phyloP scores from a whole-genome alignment of 2,797 vertebrate genomes.

The Poeciliopsis paucimaculata region DNA sequence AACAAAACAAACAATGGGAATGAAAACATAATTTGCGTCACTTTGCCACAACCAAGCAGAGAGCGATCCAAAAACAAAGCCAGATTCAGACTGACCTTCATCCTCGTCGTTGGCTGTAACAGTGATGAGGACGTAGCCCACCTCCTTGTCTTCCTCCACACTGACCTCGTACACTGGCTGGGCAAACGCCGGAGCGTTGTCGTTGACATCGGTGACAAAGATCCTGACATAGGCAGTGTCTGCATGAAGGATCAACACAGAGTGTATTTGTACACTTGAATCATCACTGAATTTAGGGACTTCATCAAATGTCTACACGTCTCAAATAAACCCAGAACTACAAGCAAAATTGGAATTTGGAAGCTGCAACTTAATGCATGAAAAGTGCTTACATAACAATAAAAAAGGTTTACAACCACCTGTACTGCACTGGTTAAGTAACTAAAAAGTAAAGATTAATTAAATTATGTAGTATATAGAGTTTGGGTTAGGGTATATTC shows the following conservation, averaged over 20 bases:
- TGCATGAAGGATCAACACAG: constrained; percentile 34
- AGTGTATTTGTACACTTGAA: neutral
- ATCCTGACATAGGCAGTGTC: constrained; percentile 89
- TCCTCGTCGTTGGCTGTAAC: constrained; percentile 89
- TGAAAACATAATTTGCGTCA: neutral
- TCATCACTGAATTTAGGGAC: neutral
- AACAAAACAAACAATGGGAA: neutral
- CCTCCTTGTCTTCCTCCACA: constrained; percentile 88
- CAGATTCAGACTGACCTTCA: constrained; percentile 80
- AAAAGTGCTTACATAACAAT: neutral
- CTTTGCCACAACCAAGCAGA: neutral
- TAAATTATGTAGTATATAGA: neutral
- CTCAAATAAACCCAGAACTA: neutral
- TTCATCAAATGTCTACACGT: neutral
- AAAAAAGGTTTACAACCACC: neutral
- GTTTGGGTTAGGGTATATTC: neutral
- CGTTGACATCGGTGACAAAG: constrained; percentile 89
- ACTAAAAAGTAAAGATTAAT: neutral
- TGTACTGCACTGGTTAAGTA: neutral
- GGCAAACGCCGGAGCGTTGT: constrained; percentile 86
- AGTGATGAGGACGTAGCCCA: constrained; percentile 86
- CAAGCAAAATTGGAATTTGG: too few species aligned
- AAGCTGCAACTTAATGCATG: too few species aligned
- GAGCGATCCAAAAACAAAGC: neutral
- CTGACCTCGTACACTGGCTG: constrained; percentile 83